Conservation (phyloP, 2,797 vertebrate species). For the Sparus aurata region DNA sequence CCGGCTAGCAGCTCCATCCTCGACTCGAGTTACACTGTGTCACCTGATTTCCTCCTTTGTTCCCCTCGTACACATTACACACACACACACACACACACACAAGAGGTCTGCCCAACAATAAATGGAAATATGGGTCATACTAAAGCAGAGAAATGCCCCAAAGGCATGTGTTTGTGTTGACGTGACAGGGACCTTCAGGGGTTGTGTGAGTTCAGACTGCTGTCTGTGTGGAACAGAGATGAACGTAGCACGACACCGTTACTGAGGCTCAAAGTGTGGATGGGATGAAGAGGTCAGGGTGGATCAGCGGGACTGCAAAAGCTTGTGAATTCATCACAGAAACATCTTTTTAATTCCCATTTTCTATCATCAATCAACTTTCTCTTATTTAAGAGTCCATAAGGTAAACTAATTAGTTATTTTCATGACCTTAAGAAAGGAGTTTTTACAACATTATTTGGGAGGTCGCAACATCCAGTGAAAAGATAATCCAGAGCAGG, state of each 20-base stretch:
- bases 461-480: background rate
- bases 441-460: background rate
- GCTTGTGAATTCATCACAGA: background rate
- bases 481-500: background rate
- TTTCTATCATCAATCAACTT: background rate
- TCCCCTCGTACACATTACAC: too few relatives aligned
- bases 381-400: background rate
- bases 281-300: background rate
- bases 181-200: background rate
- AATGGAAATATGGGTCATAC: too few relatives aligned
- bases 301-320: background rate
- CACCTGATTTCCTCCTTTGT: too few relatives aligned
- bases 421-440: background rate
- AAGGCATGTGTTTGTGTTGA: background rate
- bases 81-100: too few relatives aligned
- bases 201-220: constrained; percentile 4
- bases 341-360: background rate
- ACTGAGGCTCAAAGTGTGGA: background rate
- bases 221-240: constrained; percentile 10
- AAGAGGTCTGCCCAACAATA: too few relatives aligned
- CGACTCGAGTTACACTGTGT: too few relatives aligned
- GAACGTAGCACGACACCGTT: background rate
- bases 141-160: background rate
- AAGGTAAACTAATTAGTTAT: background rate
- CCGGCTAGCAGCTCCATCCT: too few relatives aligned